Percentiles rank a stretch among this genome's conserved stretches.
phyloP scores from a whole-genome alignment of 2,113 vertebrate species.

The Chamaetylas fuelleborni region DNA sequence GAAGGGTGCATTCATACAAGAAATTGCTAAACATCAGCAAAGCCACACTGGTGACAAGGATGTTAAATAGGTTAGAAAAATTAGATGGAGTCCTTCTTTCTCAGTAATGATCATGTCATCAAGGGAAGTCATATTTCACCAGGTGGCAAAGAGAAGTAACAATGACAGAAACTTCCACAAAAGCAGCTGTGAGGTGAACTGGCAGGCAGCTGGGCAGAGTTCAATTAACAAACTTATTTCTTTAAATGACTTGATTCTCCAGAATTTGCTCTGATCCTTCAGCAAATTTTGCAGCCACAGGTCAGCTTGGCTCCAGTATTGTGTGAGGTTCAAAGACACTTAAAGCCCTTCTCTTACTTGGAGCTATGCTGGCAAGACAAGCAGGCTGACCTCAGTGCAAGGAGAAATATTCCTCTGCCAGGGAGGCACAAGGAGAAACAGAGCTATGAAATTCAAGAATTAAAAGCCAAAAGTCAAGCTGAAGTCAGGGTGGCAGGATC shows the following conservation, averaged over 20 bases:
- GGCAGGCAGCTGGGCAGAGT: not conserved
- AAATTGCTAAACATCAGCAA: constrained; percentile 2
- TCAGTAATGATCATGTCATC: not conserved
- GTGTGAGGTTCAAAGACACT: not conserved
- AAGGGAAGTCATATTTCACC: not conserved
- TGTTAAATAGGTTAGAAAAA: not conserved
- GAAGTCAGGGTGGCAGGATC: not conserved
- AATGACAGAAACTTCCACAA: not conserved
- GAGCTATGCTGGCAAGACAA: accelerated
- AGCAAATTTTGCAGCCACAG: not conserved
- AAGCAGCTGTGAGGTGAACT: not conserved
- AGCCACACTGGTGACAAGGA: not conserved
- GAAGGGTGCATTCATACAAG: constrained; percentile 10
- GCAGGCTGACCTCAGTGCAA: not conserved
- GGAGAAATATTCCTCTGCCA: not conserved
- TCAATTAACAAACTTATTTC: not conserved
- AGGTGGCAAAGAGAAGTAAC: not conserved
- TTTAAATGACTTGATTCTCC: not conserved
- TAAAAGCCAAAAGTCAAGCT: not conserved
- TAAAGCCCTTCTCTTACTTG: not conserved
- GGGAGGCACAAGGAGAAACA: not conserved
- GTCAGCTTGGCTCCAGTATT: accelerated
- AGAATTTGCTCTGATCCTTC: not conserved
- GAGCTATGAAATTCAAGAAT: not conserved
- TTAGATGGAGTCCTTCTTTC: not conserved